Evolutionary conservation across 2,113 vertebrate genomes (phyloP), one percentile per base, ranked within the genome.

Genomic region (Coptodon bakossiorum): DNA sequence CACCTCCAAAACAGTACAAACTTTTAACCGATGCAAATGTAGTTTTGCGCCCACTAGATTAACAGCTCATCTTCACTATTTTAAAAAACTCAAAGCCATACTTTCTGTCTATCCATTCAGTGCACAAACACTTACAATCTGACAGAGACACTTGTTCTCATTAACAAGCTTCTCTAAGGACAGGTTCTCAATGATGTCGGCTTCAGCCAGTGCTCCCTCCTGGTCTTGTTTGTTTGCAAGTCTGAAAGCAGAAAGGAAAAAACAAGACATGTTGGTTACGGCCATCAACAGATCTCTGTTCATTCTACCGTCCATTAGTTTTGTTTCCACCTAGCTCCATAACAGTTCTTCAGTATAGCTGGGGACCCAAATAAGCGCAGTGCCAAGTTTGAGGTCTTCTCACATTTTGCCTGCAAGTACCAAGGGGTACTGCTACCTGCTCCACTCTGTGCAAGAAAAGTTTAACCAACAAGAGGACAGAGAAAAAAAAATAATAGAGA

Each of bases 211-310:
- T 14, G 98, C 98, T 50, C 98, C 98, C 91, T 98, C 98, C 93
- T 95, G 97, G 94, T 99, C 98, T 88, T 99, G 98, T 91, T 99
- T 99, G 94, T 99, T 99, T 88, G 98, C 98, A 86, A 99, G 95
- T 76, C 98, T 99, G 87, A 19, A 96, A 80, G 84, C 43, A 50
- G 16, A 81, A 14, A 78, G 57, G 4, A 7, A 45, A 52, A 66
- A 76, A 34, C 9, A 81, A 19, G 13, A 24, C 5, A 9, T n/a
- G 34, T 80, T 78, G 71, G 71, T 8, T 78, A 78, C 2, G 0
- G 71, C 43, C 43, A 76, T 29, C 43, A 48, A 27, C 14, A 48
- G 45, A 76, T 48, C 14, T 76, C 71, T 76, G 24, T 48, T 17
- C 24, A 19, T 50, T 76, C 24, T 6, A 50, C 14, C 4, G 16